Conservation (phyloP, 2,113 vertebrate genomes). For the Sinocyclocheilus anshuiensis region DNA sequence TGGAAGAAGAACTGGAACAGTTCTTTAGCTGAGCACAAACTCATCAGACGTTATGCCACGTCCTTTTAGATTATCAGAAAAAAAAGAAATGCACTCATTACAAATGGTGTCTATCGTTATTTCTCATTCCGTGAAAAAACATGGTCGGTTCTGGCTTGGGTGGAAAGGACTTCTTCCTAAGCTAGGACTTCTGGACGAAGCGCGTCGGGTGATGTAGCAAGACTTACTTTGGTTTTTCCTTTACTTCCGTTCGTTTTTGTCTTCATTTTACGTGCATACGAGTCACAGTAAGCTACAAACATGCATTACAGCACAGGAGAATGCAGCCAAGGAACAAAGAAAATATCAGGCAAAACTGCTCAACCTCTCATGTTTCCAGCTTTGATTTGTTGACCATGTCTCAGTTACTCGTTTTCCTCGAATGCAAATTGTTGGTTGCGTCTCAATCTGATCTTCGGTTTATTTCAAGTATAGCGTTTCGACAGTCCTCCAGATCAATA, state of each 20-base stretch:
- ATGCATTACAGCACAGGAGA: conserved; percentile 79
- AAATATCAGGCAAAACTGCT: conserved; percentile 66
- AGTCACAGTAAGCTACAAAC: conserved; percentile 74
- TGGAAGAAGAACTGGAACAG: conserved; percentile 96
- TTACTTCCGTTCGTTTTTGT: conserved; percentile 27
- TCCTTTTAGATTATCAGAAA: conserved; percentile 69
- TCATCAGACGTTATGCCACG: conserved; percentile 62
- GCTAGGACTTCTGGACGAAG: conserved; percentile 48
- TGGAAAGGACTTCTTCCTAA: conserved; percentile 21
- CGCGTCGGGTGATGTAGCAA: conserved; percentile 56
- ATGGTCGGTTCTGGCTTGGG: conserved; percentile 45
- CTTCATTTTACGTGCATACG: conserved; percentile 67
- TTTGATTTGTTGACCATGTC: conserved; percentile 63
- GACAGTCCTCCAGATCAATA: conserved; percentile 40
- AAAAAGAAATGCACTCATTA: conserved; percentile 71
- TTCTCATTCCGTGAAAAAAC: conserved; percentile 75
- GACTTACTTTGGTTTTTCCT: conserved; percentile 50
- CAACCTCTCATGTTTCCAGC: conserved; percentile 46
- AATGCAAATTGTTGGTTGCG: conserved; percentile 40
- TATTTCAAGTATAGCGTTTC: conserved; percentile 40
- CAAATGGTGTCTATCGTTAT: conserved; percentile 71
- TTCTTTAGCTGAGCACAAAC: conserved; percentile 93
- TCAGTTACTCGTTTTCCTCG: conserved; percentile 57
- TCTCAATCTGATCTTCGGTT: conserved; percentile 45
- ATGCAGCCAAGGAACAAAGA: conserved; percentile 77